These are phyloP conservation scores for Hyperopisus bebe DNA, from an alignment of 2,113 vertebrate genomes.

Conservation along the genomic window DNA sequence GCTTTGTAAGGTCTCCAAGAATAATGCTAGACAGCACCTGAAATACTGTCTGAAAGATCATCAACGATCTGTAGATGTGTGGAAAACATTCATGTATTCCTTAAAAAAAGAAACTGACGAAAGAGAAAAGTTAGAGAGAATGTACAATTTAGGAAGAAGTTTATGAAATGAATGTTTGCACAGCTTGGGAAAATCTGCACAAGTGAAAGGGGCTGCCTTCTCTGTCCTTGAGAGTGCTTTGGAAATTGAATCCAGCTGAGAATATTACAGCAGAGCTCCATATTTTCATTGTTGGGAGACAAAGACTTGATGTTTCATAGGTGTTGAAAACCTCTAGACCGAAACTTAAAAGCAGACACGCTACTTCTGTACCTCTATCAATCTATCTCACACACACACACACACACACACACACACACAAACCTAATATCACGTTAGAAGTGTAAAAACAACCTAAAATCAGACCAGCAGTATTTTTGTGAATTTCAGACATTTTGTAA, in stretches of 20 bases:
- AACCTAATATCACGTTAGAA: not conserved
- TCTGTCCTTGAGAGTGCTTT: not conserved
- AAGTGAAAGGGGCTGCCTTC: not conserved
- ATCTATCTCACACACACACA: not conserved
- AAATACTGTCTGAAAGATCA: not conserved
- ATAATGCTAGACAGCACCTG: not conserved
- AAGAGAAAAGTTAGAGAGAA: not conserved
- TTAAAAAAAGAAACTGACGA: not conserved
- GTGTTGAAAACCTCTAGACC: not conserved
- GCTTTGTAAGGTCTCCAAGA: constrained; percentile 22
- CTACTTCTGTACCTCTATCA: not conserved
- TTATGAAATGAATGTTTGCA: not conserved
- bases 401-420: not conserved
- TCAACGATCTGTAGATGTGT: not conserved
- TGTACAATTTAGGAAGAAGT: not conserved
- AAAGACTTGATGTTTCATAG: not conserved
- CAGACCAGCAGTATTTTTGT: not conserved
- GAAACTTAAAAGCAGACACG: not conserved
- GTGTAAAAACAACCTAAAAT: not conserved
- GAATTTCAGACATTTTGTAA: not conserved
- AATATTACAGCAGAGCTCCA: not conserved
- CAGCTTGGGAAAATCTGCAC: not conserved
- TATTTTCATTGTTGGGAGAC: not conserved
- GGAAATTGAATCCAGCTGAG: not conserved
- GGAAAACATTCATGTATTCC: not conserved